Percentiles rank a stretch among this genome's conserved stretches.
Conservation (phyloP, 2,113 vertebrate genomes). For the Limanda limanda region DNA sequence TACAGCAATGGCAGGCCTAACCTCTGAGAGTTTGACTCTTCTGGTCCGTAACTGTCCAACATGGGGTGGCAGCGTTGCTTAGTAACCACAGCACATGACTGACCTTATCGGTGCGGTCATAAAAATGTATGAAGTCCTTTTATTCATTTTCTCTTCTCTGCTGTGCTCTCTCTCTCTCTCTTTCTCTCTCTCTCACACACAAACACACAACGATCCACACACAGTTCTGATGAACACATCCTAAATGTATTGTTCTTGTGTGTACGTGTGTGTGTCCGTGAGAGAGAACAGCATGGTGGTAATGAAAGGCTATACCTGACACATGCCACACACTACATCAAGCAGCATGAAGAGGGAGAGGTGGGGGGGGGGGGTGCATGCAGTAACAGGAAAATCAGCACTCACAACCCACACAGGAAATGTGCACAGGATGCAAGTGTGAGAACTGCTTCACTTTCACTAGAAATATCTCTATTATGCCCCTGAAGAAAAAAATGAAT, state of each 20-base stretch:
- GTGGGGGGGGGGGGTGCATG: conserved; percentile 42
- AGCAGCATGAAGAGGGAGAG: conserved; percentile 37
- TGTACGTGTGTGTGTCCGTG: neutral
- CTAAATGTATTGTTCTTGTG: conserved; percentile 25
- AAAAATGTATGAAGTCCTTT: conserved; percentile 85
- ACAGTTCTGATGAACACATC: conserved; percentile 38
- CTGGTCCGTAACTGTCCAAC: conserved; percentile 75
- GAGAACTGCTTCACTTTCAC: conserved; percentile 23
- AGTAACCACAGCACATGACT: conserved; percentile 84
- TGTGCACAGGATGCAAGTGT: conserved; percentile 9
- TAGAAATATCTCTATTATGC: conserved; percentile 4
- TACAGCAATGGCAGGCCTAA: conserved; percentile 46
- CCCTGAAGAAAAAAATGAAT: neutral
- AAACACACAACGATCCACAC: neutral
- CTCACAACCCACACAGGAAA: conserved; percentile 25
- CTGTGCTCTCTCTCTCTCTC: conserved; percentile 8
- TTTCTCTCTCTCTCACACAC: neutral
- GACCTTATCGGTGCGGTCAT: conserved; percentile 83
- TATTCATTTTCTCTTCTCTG: conserved; percentile 73
- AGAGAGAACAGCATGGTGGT: conserved; percentile 45
- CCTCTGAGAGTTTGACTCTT: conserved; percentile 72
- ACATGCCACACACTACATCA: conserved; percentile 62
- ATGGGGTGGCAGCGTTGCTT: conserved; percentile 81
- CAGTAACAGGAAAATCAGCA: conserved; percentile 52
- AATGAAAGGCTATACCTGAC: conserved; percentile 68